Conservation (phyloP, 1,140 invertebrate species). For the Procambarus clarkii region DNA sequence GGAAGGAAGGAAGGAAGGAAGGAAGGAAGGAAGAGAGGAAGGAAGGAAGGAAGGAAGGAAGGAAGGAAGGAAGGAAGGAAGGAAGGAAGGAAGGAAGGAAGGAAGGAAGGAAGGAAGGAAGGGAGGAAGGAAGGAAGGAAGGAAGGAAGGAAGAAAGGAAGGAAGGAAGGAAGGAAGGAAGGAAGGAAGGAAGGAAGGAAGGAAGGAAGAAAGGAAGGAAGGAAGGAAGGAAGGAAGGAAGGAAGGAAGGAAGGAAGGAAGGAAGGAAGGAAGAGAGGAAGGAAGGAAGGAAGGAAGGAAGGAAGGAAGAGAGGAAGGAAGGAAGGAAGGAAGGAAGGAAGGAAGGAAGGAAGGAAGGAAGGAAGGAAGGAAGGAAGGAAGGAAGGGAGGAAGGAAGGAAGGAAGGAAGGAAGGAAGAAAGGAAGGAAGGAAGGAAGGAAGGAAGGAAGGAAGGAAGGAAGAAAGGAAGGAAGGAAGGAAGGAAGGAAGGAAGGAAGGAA, state of each 20-base stretch:
- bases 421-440: neutral
- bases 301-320: too few relatives aligned
- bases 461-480: constrained; percentile 5
- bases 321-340: too few relatives aligned
- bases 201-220: neutral
- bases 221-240: too few relatives aligned
- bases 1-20: constrained; percentile 4
- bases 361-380: too few relatives aligned
- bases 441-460: neutral
- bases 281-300: too few relatives aligned
- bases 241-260: too few relatives aligned
- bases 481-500: constrained; percentile 22
- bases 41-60: constrained; percentile 17
- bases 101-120: constrained; percentile 30
- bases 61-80: constrained; percentile 22
- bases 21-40: neutral
- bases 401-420: neutral
- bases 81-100: neutral
- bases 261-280: too few relatives aligned
- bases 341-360: too few relatives aligned
- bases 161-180: neutral
- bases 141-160: neutral
- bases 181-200: neutral
- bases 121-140: neutral
- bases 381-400: neutral